A percentile compares a stretch with the other conserved stretches of the same genome.
These are phyloP conservation scores for Drosophila meridiana DNA, from an alignment of 2,888 invertebrate genomes.

Conservation along the genomic window DNA sequence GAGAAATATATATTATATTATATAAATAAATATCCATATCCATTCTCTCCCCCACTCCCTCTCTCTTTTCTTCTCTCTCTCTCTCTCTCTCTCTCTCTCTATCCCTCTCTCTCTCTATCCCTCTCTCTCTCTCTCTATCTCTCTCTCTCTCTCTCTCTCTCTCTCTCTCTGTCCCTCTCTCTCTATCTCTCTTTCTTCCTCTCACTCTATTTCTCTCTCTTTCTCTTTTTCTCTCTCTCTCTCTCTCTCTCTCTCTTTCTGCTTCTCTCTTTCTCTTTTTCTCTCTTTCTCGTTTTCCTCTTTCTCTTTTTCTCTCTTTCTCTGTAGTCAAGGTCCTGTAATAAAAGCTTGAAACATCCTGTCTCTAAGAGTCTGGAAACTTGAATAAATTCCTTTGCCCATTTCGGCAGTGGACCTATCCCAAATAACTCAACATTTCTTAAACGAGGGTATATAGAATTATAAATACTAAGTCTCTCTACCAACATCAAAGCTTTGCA, in stretches of 20 bases:
- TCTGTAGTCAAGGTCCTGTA: too few relatives aligned
- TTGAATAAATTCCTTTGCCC: too few relatives aligned
- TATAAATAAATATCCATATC: not conserved
- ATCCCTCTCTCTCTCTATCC: not conserved
- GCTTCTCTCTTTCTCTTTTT: too few relatives aligned
- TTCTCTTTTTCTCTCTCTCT: too few relatives aligned
- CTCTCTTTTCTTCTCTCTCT: not conserved
- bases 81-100: not conserved
- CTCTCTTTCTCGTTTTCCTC: too few relatives aligned
- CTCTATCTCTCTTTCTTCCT: not conserved
- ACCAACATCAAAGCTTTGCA: not conserved
- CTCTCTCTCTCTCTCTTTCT: too few relatives aligned
- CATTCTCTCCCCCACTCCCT: not conserved
- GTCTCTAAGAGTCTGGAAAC: too few relatives aligned
- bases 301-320: too few relatives aligned
- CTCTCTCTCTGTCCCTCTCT: fast-evolving
- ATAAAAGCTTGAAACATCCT: too few relatives aligned
- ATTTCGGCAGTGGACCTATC: too few relatives aligned
- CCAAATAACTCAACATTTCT: not conserved
- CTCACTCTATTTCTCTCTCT: too few relatives aligned
- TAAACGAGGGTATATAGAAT: not conserved
- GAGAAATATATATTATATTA: too few relatives aligned
- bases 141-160: not conserved
- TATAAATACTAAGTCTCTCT: not conserved
- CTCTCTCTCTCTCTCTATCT: not conserved